Evolutionary conservation across 23 tunicate species (phyloP).

Genomic region (Corella eumyota): DNA sequence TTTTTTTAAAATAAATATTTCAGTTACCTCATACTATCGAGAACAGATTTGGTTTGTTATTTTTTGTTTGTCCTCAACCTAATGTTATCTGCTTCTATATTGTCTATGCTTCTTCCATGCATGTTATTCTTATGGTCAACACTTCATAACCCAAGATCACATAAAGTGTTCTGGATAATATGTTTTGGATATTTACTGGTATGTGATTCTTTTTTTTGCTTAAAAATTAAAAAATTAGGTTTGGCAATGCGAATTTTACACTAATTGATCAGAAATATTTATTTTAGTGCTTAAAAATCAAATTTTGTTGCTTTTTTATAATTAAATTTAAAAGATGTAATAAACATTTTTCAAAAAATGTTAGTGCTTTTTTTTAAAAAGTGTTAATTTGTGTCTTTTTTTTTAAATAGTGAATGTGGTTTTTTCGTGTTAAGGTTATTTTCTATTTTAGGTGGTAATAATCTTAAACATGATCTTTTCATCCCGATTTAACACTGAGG

Average conservation of each 20-base stretch:
- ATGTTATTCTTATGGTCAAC: constrained; percentile 76
- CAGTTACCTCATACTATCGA: constrained; percentile 59
- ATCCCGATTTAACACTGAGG: constrained; percentile 58
- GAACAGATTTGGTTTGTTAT: constrained; percentile 87
- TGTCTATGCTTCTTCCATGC: constrained; percentile 70
- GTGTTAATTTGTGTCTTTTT: too few relatives aligned
- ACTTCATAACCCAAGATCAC: constrained; percentile 74
- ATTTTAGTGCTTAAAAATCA: too few relatives aligned
- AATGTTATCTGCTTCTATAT: constrained; percentile 78
- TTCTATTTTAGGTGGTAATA: constrained; percentile 73
- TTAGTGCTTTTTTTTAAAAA: too few relatives aligned
- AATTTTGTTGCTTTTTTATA: too few relatives aligned
- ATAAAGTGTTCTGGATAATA: constrained; percentile 71
- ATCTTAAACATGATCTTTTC: constrained; percentile 70
- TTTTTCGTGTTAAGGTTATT: too few relatives aligned
- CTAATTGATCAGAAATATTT: too few relatives aligned
- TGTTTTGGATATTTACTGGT: constrained; percentile 68
- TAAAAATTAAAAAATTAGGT: background rate
- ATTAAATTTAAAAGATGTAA: too few relatives aligned
- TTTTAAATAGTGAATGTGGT: too few relatives aligned
- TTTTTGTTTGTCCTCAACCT: constrained; percentile 77
- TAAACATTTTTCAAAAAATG: too few relatives aligned
- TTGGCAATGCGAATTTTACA: too few relatives aligned
- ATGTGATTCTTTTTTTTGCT: background rate
- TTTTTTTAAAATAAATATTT: too few relatives aligned